Percentiles rank a stretch among this genome's conserved stretches.
Evolutionary conservation across 2,113 vertebrate genomes (phyloP).

Genomic region (Apteryx owenii): DNA sequence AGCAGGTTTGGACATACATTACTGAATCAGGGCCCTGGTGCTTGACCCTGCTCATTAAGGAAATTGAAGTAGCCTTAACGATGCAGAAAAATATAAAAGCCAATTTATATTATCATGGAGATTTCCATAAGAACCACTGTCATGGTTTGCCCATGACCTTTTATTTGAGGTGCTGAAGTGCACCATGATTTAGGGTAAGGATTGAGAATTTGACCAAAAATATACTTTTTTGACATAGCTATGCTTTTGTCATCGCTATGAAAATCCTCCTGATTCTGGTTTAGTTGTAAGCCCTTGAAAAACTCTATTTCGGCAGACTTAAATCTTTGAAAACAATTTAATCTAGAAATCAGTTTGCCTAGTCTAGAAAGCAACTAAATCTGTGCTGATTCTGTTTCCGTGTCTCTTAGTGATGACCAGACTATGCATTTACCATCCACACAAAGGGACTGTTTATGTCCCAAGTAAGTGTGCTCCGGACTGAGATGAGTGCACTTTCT

Average conservation of each 20-base stretch:
- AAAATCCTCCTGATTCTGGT: background rate
- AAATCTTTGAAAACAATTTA: background rate
- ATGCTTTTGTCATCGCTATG: background rate
- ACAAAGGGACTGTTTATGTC: background rate
- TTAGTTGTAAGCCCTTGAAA: background rate
- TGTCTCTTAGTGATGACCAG: background rate
- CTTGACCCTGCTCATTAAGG: background rate
- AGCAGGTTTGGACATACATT: background rate
- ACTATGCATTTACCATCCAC: background rate
- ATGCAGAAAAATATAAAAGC: background rate
- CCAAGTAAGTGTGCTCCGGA: background rate
- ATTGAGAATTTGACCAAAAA: background rate
- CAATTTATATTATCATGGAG: background rate
- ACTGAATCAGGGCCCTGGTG: background rate
- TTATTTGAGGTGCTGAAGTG: background rate
- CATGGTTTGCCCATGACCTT: background rate
- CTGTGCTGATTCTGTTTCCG: background rate
- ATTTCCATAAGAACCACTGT: background rate
- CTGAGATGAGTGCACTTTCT: background rate
- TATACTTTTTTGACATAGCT: background rate
- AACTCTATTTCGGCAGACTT: background rate
- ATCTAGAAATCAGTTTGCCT: background rate
- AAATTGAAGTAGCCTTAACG: background rate
- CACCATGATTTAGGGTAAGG: background rate
- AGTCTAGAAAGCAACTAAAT: background rate